Conservation (phyloP, 1,140 invertebrate genomes). For the Drosophila ogumai region DNA sequence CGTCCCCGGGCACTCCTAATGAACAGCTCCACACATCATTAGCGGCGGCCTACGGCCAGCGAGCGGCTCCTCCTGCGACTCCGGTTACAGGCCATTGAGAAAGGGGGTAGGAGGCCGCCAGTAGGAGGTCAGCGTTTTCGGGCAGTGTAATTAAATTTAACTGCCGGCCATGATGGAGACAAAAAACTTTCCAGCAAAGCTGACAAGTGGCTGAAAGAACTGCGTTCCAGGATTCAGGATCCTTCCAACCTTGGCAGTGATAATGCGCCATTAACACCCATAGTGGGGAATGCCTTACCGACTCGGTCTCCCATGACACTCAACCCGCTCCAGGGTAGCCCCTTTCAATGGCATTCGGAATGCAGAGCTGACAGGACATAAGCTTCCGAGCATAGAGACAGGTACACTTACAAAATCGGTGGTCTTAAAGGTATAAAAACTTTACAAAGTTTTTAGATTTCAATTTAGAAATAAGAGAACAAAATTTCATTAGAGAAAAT, state of each 20-base stretch:
- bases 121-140: constrained; percentile 50
- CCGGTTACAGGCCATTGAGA: constrained; percentile 62
- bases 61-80: constrained; percentile 38
- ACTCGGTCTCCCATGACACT: constrained; percentile 16
- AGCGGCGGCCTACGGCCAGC: constrained; percentile 39
- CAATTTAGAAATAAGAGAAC: too few species aligned
- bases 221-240: constrained; percentile 22
- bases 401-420: constrained; percentile 9
- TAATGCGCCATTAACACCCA: constrained; percentile 49
- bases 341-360: constrained; percentile 28
- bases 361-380: constrained; percentile 34
- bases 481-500: neutral
- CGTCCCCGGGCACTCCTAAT: constrained; percentile 60
- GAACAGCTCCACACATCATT: constrained; percentile 53
- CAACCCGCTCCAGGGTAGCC: neutral
- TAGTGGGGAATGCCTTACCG: constrained; percentile 13
- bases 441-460: neutral
- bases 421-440: neutral
- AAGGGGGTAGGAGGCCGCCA: neutral
- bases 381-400: constrained; percentile 3
- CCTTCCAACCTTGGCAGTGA: constrained; percentile 13
- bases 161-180: constrained; percentile 55
- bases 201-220: constrained; percentile 30
- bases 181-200: constrained; percentile 38
- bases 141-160: constrained; percentile 80